Evolutionary conservation across 2,888 invertebrate genomes (phyloP), one percentile per base, ranked within the genome.

Genomic region (Rhingia rostrata): DNA sequence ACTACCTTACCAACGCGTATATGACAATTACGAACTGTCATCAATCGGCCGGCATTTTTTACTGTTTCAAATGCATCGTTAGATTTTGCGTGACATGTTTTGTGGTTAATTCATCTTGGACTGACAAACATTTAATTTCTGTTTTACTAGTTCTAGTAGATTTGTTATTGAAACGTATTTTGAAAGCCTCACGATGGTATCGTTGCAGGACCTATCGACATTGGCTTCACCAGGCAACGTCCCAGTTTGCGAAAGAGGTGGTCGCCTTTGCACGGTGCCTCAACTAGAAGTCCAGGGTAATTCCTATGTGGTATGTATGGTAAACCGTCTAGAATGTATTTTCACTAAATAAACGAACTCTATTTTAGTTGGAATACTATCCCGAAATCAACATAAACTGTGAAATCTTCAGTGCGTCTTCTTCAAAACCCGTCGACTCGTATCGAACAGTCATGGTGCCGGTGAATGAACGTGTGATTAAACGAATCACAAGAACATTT

Each of bases 401-500:
- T 91, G 94, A 89, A 94, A 95, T 88, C 91, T 94, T 93, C 87
- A 82, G 81, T 35, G 87, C 86, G 6, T 93, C 91, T 88, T 64
- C 87, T 0, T 10, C 12, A 2, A 66, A 74, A 7, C 93, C 92
- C 88, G 92, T 93, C 41, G 93, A 93, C 74, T 90, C 92, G 6
- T 90, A 92, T 33, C 92, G 91, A 87, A 92, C 92, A 75, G 89
- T 94, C 0, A 95, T 93, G 90, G 92, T 93, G 89, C 94, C 91
- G 79, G 95, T 95, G 0, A 93, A 95, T 86, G 95, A 96, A 86
- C 94, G 95, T 78, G 93, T 95, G 58, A 91, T 95, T 0, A 96
- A 96, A 90, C 95, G 95, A 89, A 93, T 96, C 12, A 94, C 94
- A 0, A 95, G 95, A 89, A 94, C 95, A 0, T 96, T 95, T 93